Base-by-base conservation (phyloP, 2,797 vertebrate genomes). In the Pseudocheirus occidentalis region DNA sequence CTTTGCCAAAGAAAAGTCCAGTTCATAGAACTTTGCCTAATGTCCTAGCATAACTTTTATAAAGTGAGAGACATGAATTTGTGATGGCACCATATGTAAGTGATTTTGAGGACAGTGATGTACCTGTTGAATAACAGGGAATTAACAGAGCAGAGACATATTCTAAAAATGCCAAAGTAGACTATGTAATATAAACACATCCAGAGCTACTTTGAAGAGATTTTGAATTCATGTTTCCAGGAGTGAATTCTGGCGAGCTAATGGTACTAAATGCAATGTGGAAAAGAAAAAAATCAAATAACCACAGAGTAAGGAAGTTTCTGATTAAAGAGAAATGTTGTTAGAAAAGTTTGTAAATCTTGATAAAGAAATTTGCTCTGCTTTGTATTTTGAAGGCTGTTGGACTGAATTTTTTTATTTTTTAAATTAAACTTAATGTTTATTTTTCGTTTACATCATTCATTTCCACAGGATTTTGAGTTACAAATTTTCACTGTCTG, bases 211-310 rank as follows among this genome's bases (percentile, higher is more conserved):
- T 99, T 46, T 98, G 98, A 96, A 99, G 98, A 99, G 99, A 99
- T 99, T 99, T 99, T 55, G 98, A 98, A 92, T 98, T 98, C 0
- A 99, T 99, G 97, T 99, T 99, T 98, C 99, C 99, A 13, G 99
- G 99, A 91, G 98, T 99, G 5, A 98, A 98, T 0, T 95, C 97
- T 92, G 98, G 46, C 57, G 95, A 94, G 11, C 97, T 99, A 97
- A 99, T 98, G 0, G 98, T 99, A 62, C 96, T 99, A 40, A 99
- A 99, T 0, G 99, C 99, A 94, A 99, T 99, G 50, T 99, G 99
- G 95, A 99, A 98, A 98, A 99, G 99, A 98, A 57, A 98, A 57
- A 50, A 99, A 99, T 0, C 99, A 99, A 95, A 99, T 99, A 99
- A 99, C 99, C 0, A 95, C 98, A 0, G 99, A 99, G 98, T 92